phyloP scores from a whole-genome alignment of 2,797 vertebrate genomes.

The Typhlichthys eigenmanni region DNA sequence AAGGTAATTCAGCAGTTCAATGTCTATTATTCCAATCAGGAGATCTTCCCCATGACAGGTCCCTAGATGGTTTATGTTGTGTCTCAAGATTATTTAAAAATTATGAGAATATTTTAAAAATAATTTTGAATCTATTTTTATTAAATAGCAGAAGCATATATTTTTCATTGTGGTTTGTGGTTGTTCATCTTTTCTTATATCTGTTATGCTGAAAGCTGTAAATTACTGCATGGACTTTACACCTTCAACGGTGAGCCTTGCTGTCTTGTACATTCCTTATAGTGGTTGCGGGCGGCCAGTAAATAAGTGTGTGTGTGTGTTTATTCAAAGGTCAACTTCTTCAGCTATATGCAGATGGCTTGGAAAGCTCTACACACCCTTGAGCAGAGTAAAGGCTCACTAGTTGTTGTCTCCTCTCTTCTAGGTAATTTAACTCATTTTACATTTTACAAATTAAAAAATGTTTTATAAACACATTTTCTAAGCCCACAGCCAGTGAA shows the following conservation, averaged over 20 bases:
- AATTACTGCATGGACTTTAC: too few relatives aligned
- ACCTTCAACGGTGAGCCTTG: too few relatives aligned
- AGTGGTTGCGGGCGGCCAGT: neutral
- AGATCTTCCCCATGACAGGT: neutral
- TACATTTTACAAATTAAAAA: neutral
- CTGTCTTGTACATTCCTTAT: too few relatives aligned
- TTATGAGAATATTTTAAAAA: too few relatives aligned
- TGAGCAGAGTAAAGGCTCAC: constrained; percentile 78
- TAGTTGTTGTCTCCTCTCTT: constrained; percentile 85
- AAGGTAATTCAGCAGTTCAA: constrained; percentile 73
- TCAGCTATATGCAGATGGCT: constrained; percentile 85
- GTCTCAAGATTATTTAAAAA: too few relatives aligned
- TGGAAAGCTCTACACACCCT: constrained; percentile 79
- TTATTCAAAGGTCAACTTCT: constrained; percentile 84
- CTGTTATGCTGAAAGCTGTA: too few relatives aligned
- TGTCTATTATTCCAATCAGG: neutral
- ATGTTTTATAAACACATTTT: neutral
- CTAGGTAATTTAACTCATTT: constrained; percentile 67
- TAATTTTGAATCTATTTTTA: too few relatives aligned
- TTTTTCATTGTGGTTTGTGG: too few relatives aligned
- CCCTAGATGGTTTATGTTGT: too few relatives aligned
- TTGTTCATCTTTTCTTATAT: too few relatives aligned
- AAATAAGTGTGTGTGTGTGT: constrained; percentile 1
- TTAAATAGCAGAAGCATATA: too few relatives aligned
- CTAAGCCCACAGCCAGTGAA: too few relatives aligned